Percentiles rank a stretch among this genome's conserved stretches.
Conservation (phyloP, 1,140 invertebrate genomes). For the Platyura marginata region DNA sequence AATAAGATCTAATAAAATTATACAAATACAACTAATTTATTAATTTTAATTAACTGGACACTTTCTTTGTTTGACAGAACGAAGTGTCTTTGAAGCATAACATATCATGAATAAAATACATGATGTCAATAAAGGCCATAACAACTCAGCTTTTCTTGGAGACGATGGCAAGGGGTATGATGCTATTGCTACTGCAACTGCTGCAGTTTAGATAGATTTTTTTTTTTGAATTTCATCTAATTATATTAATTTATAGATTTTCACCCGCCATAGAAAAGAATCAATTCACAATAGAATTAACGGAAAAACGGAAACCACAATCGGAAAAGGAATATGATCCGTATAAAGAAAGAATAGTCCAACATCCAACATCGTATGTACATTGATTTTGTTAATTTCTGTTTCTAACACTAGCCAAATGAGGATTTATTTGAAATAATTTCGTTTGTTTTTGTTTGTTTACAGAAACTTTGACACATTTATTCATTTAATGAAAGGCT, state of each 20-base stretch:
- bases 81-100: too few relatives aligned
- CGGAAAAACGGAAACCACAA: slow-evolving; percentile 26
- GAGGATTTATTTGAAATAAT: background rate
- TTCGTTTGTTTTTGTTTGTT: slow-evolving; percentile 7
- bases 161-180: background rate
- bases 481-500: slow-evolving; percentile 67
- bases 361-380: slow-evolving; percentile 52
- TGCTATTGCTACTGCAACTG: background rate
- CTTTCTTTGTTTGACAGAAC: too few relatives aligned
- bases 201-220: background rate
- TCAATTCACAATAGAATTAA: slow-evolving; percentile 16
- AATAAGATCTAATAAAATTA: too few relatives aligned
- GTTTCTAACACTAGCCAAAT: background rate
- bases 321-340: slow-evolving; percentile 37
- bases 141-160: background rate
- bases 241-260: background rate
- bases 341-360: slow-evolving; percentile 39
- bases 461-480: slow-evolving; percentile 57
- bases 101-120: background rate
- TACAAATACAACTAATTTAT: too few relatives aligned
- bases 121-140: background rate
- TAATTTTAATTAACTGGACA: too few relatives aligned
- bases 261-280: background rate
- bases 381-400: background rate
- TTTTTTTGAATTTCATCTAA: background rate